Percentiles rank a stretch among this genome's conserved stretches.
Evolutionary conservation across 1,140 invertebrate species (phyloP).

Genomic region (Campoletis sonorensis): DNA sequence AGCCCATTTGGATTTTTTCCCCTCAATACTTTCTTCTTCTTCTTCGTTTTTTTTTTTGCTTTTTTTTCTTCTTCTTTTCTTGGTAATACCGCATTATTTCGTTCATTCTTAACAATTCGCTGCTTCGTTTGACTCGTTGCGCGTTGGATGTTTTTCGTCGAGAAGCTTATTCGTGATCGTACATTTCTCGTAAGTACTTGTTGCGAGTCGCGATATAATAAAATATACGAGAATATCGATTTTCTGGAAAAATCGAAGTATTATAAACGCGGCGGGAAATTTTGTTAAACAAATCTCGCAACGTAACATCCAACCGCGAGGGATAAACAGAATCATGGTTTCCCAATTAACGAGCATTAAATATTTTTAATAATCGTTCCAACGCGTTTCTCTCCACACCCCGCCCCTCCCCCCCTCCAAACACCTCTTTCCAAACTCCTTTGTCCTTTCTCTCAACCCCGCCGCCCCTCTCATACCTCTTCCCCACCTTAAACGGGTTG

Average conservation of each 20-base stretch:
- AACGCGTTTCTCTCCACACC: constrained; percentile 68
- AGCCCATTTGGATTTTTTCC: constrained; percentile 9
- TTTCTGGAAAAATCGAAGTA: constrained; percentile 9
- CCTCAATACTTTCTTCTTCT: constrained; percentile 29
- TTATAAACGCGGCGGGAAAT: not conserved
- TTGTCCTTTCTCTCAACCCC: no score
- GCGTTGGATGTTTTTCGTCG: not conserved
- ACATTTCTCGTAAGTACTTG: no score
- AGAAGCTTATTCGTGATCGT: no score
- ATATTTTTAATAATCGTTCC: constrained; percentile 23
- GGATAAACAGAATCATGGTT: not conserved
- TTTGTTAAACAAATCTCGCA: not conserved
- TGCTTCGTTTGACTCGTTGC: constrained; percentile 16
- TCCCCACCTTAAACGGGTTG: constrained; percentile 64
- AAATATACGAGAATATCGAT: not conserved
- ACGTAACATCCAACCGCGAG: not conserved
- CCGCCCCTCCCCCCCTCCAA: not conserved
- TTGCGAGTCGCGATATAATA: not conserved
- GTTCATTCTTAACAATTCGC: not conserved
- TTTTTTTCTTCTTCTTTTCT: constrained; percentile 39
- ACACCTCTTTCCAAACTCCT: no score
- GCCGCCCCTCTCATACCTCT: not conserved
- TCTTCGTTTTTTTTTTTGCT: no score
- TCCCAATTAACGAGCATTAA: not conserved
- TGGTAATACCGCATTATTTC: not conserved